Percentiles rank a stretch among this genome's conserved stretches.
These are phyloP conservation scores for Cinclus mexicanus DNA, from an alignment of 2,113 vertebrate genomes.

Conservation along the genomic window DNA sequence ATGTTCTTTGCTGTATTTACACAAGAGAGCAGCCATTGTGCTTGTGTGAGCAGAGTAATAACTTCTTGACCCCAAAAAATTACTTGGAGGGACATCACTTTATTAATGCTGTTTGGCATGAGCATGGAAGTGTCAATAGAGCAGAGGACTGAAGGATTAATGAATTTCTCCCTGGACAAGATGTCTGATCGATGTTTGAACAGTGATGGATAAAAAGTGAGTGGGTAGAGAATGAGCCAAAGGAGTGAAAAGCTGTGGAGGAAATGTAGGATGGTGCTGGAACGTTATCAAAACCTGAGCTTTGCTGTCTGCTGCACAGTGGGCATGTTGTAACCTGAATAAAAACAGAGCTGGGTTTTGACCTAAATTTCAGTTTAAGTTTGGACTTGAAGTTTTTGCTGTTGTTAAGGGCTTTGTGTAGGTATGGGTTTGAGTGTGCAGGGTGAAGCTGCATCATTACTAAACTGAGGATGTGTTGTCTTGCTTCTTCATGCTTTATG, in stretches of 20 bases:
- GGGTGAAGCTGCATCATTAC: neutral
- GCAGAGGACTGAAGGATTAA: neutral
- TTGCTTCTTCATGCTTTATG: neutral
- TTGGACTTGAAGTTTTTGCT: neutral
- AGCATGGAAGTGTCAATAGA: neutral
- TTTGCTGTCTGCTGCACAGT: neutral
- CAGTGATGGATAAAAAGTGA: conserved; percentile 40
- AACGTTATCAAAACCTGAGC: conserved; percentile 43
- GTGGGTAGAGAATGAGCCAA: conserved; percentile 55
- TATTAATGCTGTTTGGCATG: neutral
- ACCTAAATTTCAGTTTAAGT: conserved; percentile 27
- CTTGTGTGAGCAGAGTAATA: neutral
- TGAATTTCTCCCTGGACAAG: neutral
- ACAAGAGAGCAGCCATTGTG: neutral
- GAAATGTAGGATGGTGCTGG: conserved; percentile 56
- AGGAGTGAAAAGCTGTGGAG: conserved; percentile 50
- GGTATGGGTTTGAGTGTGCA: neutral
- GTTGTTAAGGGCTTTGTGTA: neutral
- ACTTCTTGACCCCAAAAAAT: neutral
- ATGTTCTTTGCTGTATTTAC: neutral
- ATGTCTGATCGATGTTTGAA: neutral
- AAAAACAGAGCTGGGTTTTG: conserved; percentile 4
- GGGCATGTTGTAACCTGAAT: conserved; percentile 49
- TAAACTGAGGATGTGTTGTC: neutral
- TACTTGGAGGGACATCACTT: neutral